Base-by-base conservation (phyloP, 30 jellyfish, hydroid and myxozoan species). In the Rhopilema esculentum region DNA sequence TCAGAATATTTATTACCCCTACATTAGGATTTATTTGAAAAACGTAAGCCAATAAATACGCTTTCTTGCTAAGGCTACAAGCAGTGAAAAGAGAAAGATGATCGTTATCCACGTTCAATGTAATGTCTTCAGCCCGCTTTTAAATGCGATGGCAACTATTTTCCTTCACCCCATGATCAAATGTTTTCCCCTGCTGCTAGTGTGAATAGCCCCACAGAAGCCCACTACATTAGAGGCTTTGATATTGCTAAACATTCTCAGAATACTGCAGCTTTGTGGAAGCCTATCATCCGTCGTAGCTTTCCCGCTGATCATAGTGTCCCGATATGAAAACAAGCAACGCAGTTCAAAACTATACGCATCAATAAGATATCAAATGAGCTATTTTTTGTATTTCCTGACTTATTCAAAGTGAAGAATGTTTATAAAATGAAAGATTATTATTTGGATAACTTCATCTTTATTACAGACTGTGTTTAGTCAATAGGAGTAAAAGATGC, bases 121-220 rank as follows among this genome's bases (percentile, higher is more conserved):
- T 40, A 12, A 12, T 2, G 6, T 40, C 12, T 40, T 40, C 57
- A 40, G 57, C 12, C 57, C 57, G 6, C 57, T 40, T 40, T 6
- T 6, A 40, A 40, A 40, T 40, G 57, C 57, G 57, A 40, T 40
- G 57, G 12, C 57, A 12, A 40, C 57, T 40, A 16, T 20, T 40
- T 33, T 15, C 26, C 71, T 69, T 80, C 90, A 27, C 82, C 4
- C 90, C 90, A 66, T 68, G 90, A 16, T 50, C n/a, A 69, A 16
- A n/a, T 52, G 75, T 53, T 66, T 79, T 19, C 9, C 90, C 19
- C 90, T 62, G 90, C 82, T 29, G 67, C 30, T 66, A n/a, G 72
- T 4, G 29, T 29, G 61, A 27, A 53, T 57, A 49, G 52, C 22
- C 33, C 57, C 17, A 12, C 49, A 68, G 82, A 33, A 52, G 17